A percentile compares a stretch with the other conserved stretches of the same genome.
Evolutionary conservation across 2,888 invertebrate genomes (phyloP).

Genomic region (Chrysina gloriosa): DNA sequence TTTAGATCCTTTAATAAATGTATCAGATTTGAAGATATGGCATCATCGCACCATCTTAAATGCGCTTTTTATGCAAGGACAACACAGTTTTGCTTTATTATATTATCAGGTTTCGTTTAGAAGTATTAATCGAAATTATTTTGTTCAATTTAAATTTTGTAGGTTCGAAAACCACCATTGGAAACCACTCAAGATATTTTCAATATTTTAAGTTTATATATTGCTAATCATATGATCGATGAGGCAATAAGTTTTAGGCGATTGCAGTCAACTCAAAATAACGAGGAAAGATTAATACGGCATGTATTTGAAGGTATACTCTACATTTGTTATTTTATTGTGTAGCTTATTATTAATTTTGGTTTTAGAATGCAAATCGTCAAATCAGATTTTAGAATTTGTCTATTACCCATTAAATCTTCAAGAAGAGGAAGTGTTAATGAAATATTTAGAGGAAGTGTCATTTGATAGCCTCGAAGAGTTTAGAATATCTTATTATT

Average conservation of each 20-base stretch:
- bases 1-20: constrained; percentile 71
- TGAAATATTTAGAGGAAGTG: constrained; percentile 72
- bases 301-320: constrained; percentile 74
- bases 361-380: constrained; percentile 68
- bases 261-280: constrained; percentile 63
- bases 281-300: constrained; percentile 67
- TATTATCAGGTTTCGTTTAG: constrained; percentile 70
- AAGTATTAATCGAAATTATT: neutral
- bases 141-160: constrained; percentile 45
- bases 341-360: constrained; percentile 7
- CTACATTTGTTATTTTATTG: neutral
- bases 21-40: constrained; percentile 73
- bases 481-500: constrained; percentile 76
- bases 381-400: constrained; percentile 70
- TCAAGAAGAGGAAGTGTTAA: constrained; percentile 76
- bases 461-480: constrained; percentile 71
- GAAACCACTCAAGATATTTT: constrained; percentile 65
- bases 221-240: constrained; percentile 73
- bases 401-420: constrained; percentile 72
- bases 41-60: constrained; percentile 79
- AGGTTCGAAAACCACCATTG: constrained; percentile 63
- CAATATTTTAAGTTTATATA: constrained; percentile 71
- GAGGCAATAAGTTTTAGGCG: constrained; percentile 76
- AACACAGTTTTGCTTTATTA: constrained; percentile 76
- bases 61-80: constrained; percentile 74